Evolutionary conservation across 2,888 invertebrate genomes (phyloP), one percentile per base, ranked within the genome.

Genomic region (Thyatira batis): DNA sequence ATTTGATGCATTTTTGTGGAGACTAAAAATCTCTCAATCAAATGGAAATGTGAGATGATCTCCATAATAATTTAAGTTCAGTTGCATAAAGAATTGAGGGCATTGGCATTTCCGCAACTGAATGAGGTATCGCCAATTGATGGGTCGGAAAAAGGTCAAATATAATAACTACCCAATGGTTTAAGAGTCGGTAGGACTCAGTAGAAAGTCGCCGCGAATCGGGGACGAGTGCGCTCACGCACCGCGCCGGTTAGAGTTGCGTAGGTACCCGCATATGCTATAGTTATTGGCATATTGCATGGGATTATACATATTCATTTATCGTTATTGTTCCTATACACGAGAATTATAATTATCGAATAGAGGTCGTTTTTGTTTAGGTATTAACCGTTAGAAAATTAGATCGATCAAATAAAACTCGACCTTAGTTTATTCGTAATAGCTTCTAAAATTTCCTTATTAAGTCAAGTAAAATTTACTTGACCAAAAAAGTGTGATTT

Each of bases 161-260:
- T 39, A 30, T 21, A 49, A 30, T 39, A 6, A 49, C 30, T 11
- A 27, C 2, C 43, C 39, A 20, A 44, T 53, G 53, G 49, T 45
- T 45, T 51, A 53, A 48, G 48, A 50, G 52, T 45, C 57, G 51
- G 49, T 51, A 33, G 45, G 44, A 10, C 10, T 20, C n/a, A 17
- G 45, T 56, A 56, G 58, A 55, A 55, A 56, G 60, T 55, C 21
- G 48, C 20, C 39, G 17, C 46, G 23, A 21, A 55, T 55, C 33
- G 54, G 50, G 55, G 39, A 39, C 39, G 39, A 39, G 6, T 13
- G 39, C 39, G 39, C 17, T 8, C 13, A 2, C 39, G 39, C 17
- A 17, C 50, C 55, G 49, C 43, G 20, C 28, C 28, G 50, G 43
- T 51, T 45, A 45, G 2, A 5, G 13, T 33, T 33, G 33, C 33